Evolutionary conservation across 1,140 invertebrate genomes (phyloP), one percentile per base, ranked within the genome.

Genomic region (Cheumatopsyche charites): DNA sequence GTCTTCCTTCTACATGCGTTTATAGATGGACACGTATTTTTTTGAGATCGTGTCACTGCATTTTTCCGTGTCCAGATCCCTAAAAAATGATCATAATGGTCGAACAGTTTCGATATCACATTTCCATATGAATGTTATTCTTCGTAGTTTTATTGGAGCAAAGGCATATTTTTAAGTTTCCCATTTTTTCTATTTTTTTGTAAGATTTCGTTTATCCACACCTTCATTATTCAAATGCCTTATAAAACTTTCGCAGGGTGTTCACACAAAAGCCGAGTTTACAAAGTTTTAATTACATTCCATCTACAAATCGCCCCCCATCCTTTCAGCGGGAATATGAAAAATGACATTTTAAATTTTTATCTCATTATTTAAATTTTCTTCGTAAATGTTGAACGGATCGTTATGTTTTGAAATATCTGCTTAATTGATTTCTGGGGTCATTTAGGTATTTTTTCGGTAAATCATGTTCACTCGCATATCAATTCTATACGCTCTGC

Each of bases 271-370:
- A 71, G 55, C 23, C n/a, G 61, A 49, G n/a, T 49, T 71, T 49
- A 63, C 55, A 63, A 71, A 71, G 61, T 71, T 71, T 71, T 71
- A 71, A 71, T 71, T 71, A 61, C 58, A 71, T 71, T 71, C 69
- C 69, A 23, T 52, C 45, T 62, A 45, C 55, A 19, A 42, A 13
- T 15, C n/a, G 17, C 52, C n/a, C n/a, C 43, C 58, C 17, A 9
- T 36, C 12, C 67, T 62, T 70, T 23, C 47, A 9, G 13, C 23
- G 21, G 23, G 7, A 36, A 36, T 36, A 4, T 36, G 9, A 36
- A 36, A 9, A 36, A 36, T 9, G 29, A 36, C 9, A 36, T 36
- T 36, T 36, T 36, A 9, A 36, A 4, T 3, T 36, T 36, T 36
- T 36, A 36, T 36, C 29, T 36, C 9, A 36, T 36, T 36, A 36